A percentile compares a stretch with the other conserved stretches of the same genome.
phyloP scores from a whole-genome alignment of 2,888 invertebrate species.

The Nymphalis c-album region DNA sequence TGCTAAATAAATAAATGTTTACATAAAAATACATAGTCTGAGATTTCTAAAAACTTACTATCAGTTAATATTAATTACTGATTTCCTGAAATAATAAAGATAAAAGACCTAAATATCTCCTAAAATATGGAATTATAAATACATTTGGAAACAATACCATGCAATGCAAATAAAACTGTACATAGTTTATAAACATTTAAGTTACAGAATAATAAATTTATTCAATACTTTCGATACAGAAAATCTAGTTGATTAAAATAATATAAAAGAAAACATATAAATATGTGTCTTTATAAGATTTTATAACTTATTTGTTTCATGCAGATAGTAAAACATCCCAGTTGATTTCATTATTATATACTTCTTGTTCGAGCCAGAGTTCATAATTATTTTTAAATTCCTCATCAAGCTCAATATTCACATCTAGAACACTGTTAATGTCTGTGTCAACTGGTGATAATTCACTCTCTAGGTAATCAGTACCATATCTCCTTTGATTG shows the following conservation, averaged over 20 bases:
- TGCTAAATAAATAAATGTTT: no score
- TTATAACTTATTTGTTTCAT: conserved; percentile 20
- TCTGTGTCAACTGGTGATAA: conserved; percentile 88
- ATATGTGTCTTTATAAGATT: conserved; percentile 8
- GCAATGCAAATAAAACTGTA: conserved; percentile 13
- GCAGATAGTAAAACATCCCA: conserved; percentile 40
- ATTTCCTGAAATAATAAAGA: neutral
- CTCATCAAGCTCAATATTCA: conserved; percentile 90
- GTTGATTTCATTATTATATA: conserved; percentile 87
- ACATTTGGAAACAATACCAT: neutral
- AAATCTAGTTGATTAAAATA: conserved; percentile 25
- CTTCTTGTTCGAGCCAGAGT: conserved; percentile 97
- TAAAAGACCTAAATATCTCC: neutral
- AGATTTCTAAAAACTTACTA: no score
- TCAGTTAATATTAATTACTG: no score
- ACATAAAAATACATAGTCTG: no score
- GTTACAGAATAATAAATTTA: conserved; percentile 11
- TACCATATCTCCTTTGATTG: conserved; percentile 93
- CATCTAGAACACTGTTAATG: conserved; percentile 90
- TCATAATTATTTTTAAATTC: conserved; percentile 97
- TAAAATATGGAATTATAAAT: no score
- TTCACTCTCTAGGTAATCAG: conserved; percentile 80
- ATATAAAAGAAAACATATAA: conserved; percentile 20
- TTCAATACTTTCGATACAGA: conserved; percentile 3
- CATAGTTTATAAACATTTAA: conserved; percentile 14